These are phyloP conservation scores for Syrphus vitripennis DNA, from an alignment of 2,888 invertebrate genomes.

Conservation along the genomic window DNA sequence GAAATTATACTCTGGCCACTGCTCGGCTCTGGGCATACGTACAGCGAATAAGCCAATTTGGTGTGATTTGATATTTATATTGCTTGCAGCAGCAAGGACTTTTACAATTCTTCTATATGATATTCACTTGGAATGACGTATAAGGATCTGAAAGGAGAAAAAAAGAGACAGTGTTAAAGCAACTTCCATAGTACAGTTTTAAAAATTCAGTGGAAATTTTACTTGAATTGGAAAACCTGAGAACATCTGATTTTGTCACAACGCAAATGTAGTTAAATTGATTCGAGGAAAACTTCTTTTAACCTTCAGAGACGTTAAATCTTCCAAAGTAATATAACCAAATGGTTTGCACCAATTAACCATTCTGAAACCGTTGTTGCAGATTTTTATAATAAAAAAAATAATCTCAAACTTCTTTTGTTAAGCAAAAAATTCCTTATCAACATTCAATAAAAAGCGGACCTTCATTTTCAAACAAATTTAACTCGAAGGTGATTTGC, in stretches of 20 bases:
- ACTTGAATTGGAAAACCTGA: background rate
- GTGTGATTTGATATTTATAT: constrained; percentile 59
- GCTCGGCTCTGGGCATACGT: constrained; percentile 80
- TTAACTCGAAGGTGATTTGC: background rate
- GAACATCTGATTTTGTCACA: background rate
- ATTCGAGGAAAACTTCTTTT: background rate
- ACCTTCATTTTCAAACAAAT: background rate
- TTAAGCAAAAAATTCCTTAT: background rate
- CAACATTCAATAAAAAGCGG: background rate
- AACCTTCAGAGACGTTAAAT: background rate
- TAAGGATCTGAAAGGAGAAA: constrained; percentile 17
- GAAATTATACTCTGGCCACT: constrained; percentile 77
- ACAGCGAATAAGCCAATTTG: constrained; percentile 81
- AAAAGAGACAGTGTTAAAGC: background rate
- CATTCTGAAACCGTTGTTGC: background rate
- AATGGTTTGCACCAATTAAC: background rate
- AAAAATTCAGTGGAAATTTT: background rate
- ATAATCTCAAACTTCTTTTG: background rate
- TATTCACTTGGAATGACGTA: background rate
- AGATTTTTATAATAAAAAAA: background rate
- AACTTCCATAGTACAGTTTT: no score
- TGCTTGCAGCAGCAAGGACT: constrained; percentile 27
- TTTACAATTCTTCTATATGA: background rate
- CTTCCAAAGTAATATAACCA: no score
- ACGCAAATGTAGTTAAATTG: background rate